Evolutionary conservation across 1,140 invertebrate species (phyloP), one percentile per base, ranked within the genome.

Genomic region (Apis mellifera): DNA sequence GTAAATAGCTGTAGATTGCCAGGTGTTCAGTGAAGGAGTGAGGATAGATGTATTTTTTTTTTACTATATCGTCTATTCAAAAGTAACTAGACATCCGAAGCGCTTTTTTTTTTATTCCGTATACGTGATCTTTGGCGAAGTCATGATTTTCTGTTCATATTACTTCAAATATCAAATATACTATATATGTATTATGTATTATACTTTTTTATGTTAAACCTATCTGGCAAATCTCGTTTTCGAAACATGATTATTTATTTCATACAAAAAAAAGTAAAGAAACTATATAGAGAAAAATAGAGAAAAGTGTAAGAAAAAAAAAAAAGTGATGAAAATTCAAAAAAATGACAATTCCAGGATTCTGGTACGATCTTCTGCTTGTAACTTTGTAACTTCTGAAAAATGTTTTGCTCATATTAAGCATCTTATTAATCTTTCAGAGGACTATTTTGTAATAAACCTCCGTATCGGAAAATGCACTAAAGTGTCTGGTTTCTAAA

Each of bases 1-100:
- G 86, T 90, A 90, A 92, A 92, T 91, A 91, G 86, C 87, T 83
- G 64, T 84, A 90, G 75, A 83, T 90, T 86, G 81, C 82, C 87
- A 86, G 78, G 84, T 89, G 76, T 83, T 86, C 62, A 73, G 71
- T 89, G 81, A 83, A 75, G 32, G 76, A 84, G 83, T 83, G 83
- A 89, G 82, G 79, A 89, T 69, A 88, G 75, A 88, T 85, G 79
- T 81, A 54, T 32, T 32, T 70, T 54, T n/a, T 54, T 52, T 59
- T 52, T 70, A 84, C 83, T 79, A 82, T 80, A 81, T 87, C 69
- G 71, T 89, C 86, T 80, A 86, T 89, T 85, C 84, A 88, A 89
- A 86, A 87, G 84, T 87, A 91, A 90, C 86, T 88, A 86, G 86
- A 90, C 83, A 89, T 88, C 78, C 73, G 80, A 83, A 89, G 83